These are phyloP conservation scores for Nematopogon swammerdamellus DNA, from an alignment of 2,888 invertebrate species.

Conservation along the genomic window DNA sequence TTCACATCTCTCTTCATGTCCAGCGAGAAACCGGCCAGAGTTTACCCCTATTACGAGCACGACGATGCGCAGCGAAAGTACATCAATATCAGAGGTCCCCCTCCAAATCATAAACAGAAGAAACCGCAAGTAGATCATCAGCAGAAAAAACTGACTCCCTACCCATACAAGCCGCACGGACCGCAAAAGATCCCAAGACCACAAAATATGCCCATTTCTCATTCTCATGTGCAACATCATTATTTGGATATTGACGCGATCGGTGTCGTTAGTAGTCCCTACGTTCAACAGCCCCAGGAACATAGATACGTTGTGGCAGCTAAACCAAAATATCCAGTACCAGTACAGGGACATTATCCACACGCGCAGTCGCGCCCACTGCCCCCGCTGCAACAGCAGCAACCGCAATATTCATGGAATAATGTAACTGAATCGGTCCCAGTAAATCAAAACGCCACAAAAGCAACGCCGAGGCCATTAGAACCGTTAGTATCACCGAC, in stretches of 20 bases:
- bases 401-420: conserved; percentile 13
- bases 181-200: conserved; percentile 11
- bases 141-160: conserved; percentile 26
- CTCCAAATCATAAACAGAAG: conserved; percentile 16
- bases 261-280: conserved; percentile 15
- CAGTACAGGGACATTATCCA: conserved; percentile 22
- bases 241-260: conserved; percentile 20
- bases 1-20: conserved; percentile 39
- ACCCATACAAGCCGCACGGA: conserved; percentile 22
- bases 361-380: conserved; percentile 19
- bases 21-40: conserved; percentile 19
- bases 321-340: conserved; percentile 12
- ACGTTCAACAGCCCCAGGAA: conserved; percentile 19
- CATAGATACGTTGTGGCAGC: conserved; percentile 21
- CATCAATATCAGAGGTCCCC: conserved; percentile 11
- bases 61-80: conserved; percentile 10
- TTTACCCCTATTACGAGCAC: neutral
- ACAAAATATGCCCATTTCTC: conserved; percentile 6
- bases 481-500: conserved; percentile 21
- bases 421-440: conserved; percentile 10
- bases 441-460: conserved; percentile 18
- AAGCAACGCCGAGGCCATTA: conserved; percentile 23
- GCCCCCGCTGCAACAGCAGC: neutral
- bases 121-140: conserved; percentile 23
- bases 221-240: conserved; percentile 19